Base-by-base conservation (phyloP, 2,797 vertebrate species). In the Falco novaeseelandiae region DNA sequence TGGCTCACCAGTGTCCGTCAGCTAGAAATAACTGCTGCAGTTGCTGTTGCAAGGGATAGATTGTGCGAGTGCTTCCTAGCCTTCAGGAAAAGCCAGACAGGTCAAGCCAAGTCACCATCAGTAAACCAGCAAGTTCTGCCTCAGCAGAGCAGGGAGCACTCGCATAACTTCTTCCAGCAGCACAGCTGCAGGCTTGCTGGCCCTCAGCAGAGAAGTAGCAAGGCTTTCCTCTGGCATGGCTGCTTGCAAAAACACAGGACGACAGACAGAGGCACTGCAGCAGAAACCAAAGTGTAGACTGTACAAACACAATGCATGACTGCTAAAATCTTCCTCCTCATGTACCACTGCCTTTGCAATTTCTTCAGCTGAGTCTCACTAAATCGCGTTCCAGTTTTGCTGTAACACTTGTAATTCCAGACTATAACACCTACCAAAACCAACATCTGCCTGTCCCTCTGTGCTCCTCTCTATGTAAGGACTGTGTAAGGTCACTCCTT, bases 261-360 rank as follows among this genome's bases (percentile, higher is more conserved):
- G 20, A 6, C 38, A 66, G 55, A 40, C 4, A 55, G 72, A 67
- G 71, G 34, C 87, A 30, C 66, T 19, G 55, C 67, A n/a, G 76
- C 71, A 78, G 25, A 18, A 81, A 72, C 17, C 62, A 32, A 46
- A 80, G 40, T 1, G 27, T 9, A 59, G 58, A 38, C 15, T 34
- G 40, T 4, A 84, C 54, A 78, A 65, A 52, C 51, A n/a, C 48
- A 34, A 5, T 0, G 0, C 12, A 6, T 2, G 52, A 40, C 46
- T 36, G 62, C 59, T 52, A 29, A 89, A 88, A 65, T 66, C 58
- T 44, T 76, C 55, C 71, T 91, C 51, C 65, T 87, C 13, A 0
- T 19, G 17, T 61, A 83, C 52, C 23, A 5, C 34, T 14, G 16
- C 12, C 48, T 34, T 58, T 73, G 44, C 72, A 20, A 20, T 27